Evolutionary conservation across 2,888 invertebrate species (phyloP), one percentile per base, ranked within the genome.

Genomic region (Dioctria linearis): DNA sequence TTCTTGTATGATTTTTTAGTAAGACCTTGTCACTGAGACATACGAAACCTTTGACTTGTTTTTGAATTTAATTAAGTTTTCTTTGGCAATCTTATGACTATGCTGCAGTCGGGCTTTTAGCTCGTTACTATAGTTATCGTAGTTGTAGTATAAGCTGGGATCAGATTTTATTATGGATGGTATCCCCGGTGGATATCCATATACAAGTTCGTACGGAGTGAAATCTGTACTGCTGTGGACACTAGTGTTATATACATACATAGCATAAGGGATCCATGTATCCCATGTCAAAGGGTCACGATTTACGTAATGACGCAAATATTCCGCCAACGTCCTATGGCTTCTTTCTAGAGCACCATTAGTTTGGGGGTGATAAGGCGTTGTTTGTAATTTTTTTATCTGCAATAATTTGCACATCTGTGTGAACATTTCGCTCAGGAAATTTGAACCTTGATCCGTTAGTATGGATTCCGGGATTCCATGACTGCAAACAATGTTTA

Each of bases 261-360:
- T 84, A 0, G 85, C 84, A 59, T 84, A 84, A 11, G 83, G 82
- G 43, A 87, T 59, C 82, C 84, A 85, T 59, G 84, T 81, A 78
- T 87, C 86, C 86, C 87, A 88, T 79, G 87, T 84, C 5, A 79
- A 79, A 82, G 85, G 84, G 11, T 85, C 78, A 43, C 78, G 4
- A n/a, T 84, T 84, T 4, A 86, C 85, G 79, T 83, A 86, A 79
- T 86, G 85, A 79, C 84, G 84, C 2, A 87, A 54, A 80, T 86
- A 86, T 39, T 86, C 85, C 4, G 82, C 83, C 37, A 87, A 61
- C 2, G 86, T 86, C 37, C 83, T 69, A 76, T 88, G 86, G 42
- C 83, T 84, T 43, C 87, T 80, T 82, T 87, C 87, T 5, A 86
- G 63, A 2, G 85, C 83, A 4, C 86, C 85, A 59, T 86, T 86